phyloP scores from a whole-genome alignment of 2,797 vertebrate genomes.

The Tokudaia muenninki region DNA sequence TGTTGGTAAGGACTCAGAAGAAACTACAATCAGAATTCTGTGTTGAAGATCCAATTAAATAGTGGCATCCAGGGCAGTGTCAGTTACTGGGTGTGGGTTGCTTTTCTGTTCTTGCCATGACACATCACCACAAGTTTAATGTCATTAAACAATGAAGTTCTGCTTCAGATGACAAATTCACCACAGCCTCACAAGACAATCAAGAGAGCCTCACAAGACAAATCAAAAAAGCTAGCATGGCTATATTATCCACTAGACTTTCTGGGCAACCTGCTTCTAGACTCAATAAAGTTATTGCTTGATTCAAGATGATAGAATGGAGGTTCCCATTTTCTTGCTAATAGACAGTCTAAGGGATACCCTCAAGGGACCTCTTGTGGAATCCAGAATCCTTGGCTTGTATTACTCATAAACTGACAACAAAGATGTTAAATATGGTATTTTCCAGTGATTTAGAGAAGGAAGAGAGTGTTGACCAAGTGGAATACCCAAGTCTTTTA shows the following conservation, averaged over 20 bases:
- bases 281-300: neutral
- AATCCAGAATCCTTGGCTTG: neutral
- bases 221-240: neutral
- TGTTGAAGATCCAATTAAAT: neutral
- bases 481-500: neutral
- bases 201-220: neutral
- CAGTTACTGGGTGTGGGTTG: neutral
- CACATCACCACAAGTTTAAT: neutral
- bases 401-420: neutral
- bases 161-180: neutral
- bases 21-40: constrained; percentile 1
- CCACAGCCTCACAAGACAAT: neutral
- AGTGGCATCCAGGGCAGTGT: neutral
- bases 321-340: neutral
- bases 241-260: neutral
- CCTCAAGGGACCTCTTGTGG: neutral
- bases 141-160: neutral
- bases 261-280: neutral
- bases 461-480: neutral
- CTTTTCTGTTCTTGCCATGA: neutral
- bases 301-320: neutral
- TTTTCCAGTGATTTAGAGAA: neutral
- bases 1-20: constrained; percentile 8
- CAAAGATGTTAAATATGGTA: neutral
- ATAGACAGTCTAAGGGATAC: neutral